Evolutionary conservation across 2,888 invertebrate genomes (phyloP).

Genomic region (Dyspetes luteomarginatus): DNA sequence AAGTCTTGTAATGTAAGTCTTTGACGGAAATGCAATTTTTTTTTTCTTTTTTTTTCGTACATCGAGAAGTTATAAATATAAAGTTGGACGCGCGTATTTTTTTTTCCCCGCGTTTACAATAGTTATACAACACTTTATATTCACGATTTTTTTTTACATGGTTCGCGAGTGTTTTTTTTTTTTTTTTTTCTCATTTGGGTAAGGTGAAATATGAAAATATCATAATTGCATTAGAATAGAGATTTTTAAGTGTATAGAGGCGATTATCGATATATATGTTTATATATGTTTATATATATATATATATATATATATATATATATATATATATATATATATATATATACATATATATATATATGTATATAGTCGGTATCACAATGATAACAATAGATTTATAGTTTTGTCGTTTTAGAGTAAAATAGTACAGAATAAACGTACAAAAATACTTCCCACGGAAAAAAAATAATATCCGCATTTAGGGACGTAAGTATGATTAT

Average conservation of each 20-base stretch:
- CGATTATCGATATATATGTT: constrained; percentile 63
- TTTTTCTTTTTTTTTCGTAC: constrained; percentile 44
- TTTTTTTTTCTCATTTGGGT: constrained; percentile 4
- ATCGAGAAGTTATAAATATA: constrained; percentile 61
- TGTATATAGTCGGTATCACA: constrained; percentile 79
- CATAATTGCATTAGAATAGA: constrained; percentile 63
- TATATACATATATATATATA: no score
- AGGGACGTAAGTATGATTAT: constrained; percentile 66
- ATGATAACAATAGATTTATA: constrained; percentile 79
- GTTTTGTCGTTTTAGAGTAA: constrained; percentile 70
- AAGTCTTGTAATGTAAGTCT: constrained; percentile 67
- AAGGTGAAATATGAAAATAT: constrained; percentile 63
- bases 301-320: constrained; percentile 22
- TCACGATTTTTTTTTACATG: constrained; percentile 59
- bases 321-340: not conserved
- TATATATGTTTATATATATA: no score
- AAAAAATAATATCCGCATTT: constrained; percentile 48
- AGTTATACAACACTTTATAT: constrained; percentile 46
- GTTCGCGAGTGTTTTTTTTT: constrained; percentile 32
- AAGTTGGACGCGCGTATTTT: constrained; percentile 46
- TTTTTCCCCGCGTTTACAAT: constrained; percentile 45
- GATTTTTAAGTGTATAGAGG: constrained; percentile 67
- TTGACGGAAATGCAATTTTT: constrained; percentile 62
- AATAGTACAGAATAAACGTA: constrained; percentile 80
- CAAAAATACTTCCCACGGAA: constrained; percentile 80